Evolutionary conservation across 2,888 invertebrate species (phyloP), one percentile per base, ranked within the genome.

Genomic region (Eretmocerus hayati): DNA sequence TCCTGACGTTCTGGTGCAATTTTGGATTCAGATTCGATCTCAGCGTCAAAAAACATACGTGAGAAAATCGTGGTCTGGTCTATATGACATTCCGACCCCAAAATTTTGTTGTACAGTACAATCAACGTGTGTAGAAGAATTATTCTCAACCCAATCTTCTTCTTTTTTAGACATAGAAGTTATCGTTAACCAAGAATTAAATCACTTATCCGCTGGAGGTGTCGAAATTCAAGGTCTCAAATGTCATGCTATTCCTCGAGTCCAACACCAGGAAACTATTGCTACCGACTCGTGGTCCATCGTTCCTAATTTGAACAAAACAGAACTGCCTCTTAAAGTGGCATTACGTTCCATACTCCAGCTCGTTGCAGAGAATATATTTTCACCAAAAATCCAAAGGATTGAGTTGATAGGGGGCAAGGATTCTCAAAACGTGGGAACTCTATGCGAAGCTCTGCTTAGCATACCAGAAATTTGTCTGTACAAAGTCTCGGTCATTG

Each of bases 221-320:
- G 73, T 81, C 1, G 77, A 79, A 63, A 74, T 83, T 2, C 72
- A 74, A 36, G 80, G 78, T 18, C 59, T 80, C 3, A 77, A 77
- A 59, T 76, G 46, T 16, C 9, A 43, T 9, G n/a, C 15, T 2
- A 9, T 46, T 4, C 22, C 35, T 2, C 40, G 32, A 13, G 36
- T 6, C 13, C 31, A 46, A 21, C 26, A 52, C 40, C 36, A 42
- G 32, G 37, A 41, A 36, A 39, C 9, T 23, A n/a, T n/a, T n/a
- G n/a, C n/a, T n/a, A n/a, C n/a, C n/a, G n/a, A n/a, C n/a, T n/a
- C n/a, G n/a, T n/a, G n/a, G n/a, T 36, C 49, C 9, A 32, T 8
- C 9, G 19, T 8, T 31, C 41, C 43, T 30, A n/a, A 18, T 13
- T 16, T 21, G 5, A 40, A 8, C 20, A 11, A 49, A 9, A 15